Base-by-base conservation (phyloP, 2,113 vertebrate genomes). In the Oplegnathus fasciatus region DNA sequence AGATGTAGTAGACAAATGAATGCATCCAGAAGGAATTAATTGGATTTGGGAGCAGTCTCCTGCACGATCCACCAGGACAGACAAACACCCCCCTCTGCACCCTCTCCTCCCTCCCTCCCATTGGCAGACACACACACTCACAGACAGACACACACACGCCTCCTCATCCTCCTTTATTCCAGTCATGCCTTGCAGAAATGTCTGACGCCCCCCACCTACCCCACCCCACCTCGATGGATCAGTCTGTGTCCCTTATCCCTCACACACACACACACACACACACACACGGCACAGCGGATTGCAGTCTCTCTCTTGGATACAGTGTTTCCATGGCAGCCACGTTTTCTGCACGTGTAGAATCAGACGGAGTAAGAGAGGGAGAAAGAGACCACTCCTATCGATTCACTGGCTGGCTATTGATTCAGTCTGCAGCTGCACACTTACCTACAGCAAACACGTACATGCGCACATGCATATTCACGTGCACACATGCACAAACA, bases 1-100 rank as follows among this genome's bases (percentile, higher is more conserved):
- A 90, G 86, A 87, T 88, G 92, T 91, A 90, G 71, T 10, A 93
- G 88, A 94, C 89, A 93, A 94, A 95, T 92, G 92, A 95, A 94
- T 84, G 93, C 93, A 93, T 94, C 92, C 91, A 95, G 91, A 88
- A 93, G 89, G 93, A 95, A 95, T 95, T 93, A 95, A 95, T 95
- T 95, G 94, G 92, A 94, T 95, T 95, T 94, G 93, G 93, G 91
- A 94, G 89, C 89, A 90, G 90, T 90, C 91, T 92, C 91, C 86
- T 85, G 93, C 91, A 92, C 86, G 73, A 91, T 92, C 93, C 92
- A 93, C 89, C 85, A 93, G 89, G 90, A 94, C 89, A 94, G 84
- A 89, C 89, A 93, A 85, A 91, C 80, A 85, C 88, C 87, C 72
- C 76, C 40, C 44, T 58, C 57, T 74, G 71, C 77, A 73, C 89